A percentile compares a stretch with the other conserved stretches of the same genome.
Conservation (phyloP, 2,797 vertebrate species). For the Poecilia picta region DNA sequence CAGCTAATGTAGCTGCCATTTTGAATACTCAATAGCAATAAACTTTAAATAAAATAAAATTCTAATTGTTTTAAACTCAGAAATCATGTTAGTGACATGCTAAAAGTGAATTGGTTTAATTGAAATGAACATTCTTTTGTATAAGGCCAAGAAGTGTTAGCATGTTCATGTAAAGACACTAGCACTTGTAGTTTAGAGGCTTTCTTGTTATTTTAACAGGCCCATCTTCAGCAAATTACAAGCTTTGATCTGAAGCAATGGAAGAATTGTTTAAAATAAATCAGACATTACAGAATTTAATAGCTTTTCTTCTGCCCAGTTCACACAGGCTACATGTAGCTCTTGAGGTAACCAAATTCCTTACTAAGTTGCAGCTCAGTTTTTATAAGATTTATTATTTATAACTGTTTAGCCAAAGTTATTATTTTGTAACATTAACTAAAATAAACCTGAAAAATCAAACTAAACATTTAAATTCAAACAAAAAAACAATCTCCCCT, state of each 20-base stretch:
- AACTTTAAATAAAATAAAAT: background rate
- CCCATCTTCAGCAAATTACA: background rate
- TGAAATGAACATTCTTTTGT: background rate
- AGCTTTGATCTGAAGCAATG: background rate
- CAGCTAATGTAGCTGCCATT: slow-evolving; percentile 28
- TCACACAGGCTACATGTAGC: background rate
- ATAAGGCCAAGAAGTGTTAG: background rate
- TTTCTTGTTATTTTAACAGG: background rate
- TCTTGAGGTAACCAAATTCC: background rate
- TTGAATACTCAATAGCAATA: slow-evolving; percentile 38
- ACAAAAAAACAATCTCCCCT: no score
- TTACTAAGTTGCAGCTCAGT: background rate
- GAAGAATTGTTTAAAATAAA: background rate
- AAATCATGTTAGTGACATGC: slow-evolving; percentile 17
- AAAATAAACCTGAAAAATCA: background rate
- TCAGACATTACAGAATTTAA: background rate
- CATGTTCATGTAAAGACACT: slow-evolving; percentile 21
- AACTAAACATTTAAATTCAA: background rate
- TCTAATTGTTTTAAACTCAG: slow-evolving; percentile 33
- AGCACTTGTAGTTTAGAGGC: background rate
- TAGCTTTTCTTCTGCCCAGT: background rate
- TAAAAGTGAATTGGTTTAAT: background rate
- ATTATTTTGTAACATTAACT: background rate
- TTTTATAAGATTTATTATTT: background rate
- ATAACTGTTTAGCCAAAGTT: background rate